Evolutionary conservation across 64 coral and sea anemone genomes (phyloP).

Genomic region (Dendrophyllia cribrosa): DNA sequence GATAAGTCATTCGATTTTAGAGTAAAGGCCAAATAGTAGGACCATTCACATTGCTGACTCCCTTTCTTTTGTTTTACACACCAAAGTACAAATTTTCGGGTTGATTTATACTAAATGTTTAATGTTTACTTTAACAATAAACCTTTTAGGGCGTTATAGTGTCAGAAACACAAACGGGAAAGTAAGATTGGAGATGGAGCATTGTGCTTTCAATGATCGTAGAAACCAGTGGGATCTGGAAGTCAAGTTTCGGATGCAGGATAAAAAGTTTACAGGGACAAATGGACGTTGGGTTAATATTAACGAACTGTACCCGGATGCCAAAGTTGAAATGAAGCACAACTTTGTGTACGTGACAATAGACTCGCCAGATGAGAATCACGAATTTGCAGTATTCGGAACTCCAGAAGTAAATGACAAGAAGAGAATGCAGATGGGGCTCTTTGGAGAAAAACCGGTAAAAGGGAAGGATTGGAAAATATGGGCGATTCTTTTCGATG

Average conservation of each 20-base stretch:
- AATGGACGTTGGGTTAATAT: background rate
- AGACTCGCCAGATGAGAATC: background rate
- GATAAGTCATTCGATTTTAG: no score
- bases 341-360: background rate
- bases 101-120: no score
- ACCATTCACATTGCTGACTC: no score
- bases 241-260: background rate
- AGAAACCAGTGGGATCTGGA: background rate
- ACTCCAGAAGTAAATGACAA: background rate
- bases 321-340: background rate
- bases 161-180: no score
- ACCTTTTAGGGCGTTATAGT: no score
- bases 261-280: no score
- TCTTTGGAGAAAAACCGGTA: background rate
- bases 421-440: background rate
- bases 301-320: background rate
- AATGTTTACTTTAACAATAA: no score
- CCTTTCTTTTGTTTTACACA: no score
- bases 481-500: background rate
- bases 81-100: no score
- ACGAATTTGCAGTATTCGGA: slow-evolving; percentile 19
- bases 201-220: background rate
- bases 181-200: background rate
- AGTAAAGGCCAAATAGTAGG: no score
- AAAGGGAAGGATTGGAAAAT: background rate